A percentile compares a stretch with the other conserved stretches of the same genome.
Evolutionary conservation across 2,113 vertebrate species (phyloP).

Genomic region (Craseonycteris thonglongyai): DNA sequence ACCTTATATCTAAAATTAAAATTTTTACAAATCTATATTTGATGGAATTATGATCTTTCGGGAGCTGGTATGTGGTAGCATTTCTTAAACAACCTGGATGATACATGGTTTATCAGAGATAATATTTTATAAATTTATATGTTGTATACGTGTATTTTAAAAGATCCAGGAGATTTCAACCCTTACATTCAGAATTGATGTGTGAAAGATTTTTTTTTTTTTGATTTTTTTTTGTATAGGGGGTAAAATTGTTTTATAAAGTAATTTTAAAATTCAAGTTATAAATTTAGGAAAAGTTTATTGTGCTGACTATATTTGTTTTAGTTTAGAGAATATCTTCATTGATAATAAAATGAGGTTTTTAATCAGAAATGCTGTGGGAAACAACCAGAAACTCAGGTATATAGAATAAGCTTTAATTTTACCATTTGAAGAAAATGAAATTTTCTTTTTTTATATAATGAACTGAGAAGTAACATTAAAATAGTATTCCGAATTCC

Average conservation of each 20-base stretch:
- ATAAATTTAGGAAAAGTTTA: neutral
- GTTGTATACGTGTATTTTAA: neutral
- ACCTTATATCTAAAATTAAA: neutral
- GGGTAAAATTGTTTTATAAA: neutral
- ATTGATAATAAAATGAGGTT: neutral
- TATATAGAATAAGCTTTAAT: constrained; percentile 4
- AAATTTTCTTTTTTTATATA: neutral
- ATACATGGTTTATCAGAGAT: neutral
- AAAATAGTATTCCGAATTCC: neutral
- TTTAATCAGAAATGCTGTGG: neutral
- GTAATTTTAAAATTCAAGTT: constrained; percentile 8
- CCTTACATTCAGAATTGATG: neutral
- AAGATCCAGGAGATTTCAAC: neutral
- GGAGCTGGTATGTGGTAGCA: neutral
- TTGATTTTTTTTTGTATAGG: neutral
- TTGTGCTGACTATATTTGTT: neutral
- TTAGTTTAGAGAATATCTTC: neutral
- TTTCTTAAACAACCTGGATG: neutral
- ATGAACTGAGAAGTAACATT: neutral
- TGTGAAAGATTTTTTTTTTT: neutral
- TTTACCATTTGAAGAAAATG: neutral
- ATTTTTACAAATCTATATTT: neutral
- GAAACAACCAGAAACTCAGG: neutral
- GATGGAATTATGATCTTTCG: neutral
- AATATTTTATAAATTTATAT: neutral